Evolutionary conservation across 1,140 invertebrate species (phyloP).

Genomic region (Ridgeia piscesae): DNA sequence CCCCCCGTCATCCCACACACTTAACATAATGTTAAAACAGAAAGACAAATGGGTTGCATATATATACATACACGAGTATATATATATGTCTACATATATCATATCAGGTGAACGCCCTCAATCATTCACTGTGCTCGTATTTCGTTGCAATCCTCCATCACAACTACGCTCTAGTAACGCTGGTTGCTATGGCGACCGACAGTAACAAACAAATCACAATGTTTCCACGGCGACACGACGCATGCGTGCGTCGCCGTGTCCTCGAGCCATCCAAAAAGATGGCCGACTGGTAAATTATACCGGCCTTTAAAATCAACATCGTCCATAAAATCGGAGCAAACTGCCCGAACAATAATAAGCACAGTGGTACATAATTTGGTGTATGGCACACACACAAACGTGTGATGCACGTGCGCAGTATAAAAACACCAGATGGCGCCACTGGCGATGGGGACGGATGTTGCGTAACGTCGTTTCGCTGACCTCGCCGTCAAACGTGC

Average conservation of each 20-base stretch:
- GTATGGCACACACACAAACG: not conserved
- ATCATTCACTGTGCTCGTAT: not conserved
- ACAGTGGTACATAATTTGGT: not conserved
- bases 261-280: not conserved
- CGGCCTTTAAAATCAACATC: not conserved
- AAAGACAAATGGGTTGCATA: constrained; percentile 5
- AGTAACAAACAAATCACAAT: constrained; percentile 6
- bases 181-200: not conserved
- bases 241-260: not conserved
- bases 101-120: not conserved
- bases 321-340: not conserved
- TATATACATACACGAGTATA: not conserved
- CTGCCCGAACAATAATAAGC: not conserved
- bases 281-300: not conserved
- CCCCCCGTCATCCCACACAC: not conserved
- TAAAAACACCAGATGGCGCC: not conserved
- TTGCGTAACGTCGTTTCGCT: not conserved
- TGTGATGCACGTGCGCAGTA: not conserved
- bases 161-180: not conserved
- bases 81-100: not conserved
- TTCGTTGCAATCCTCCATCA: not conserved
- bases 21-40: constrained; percentile 1
- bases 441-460: not conserved
- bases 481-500: not conserved
- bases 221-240: not conserved